These are phyloP conservation scores for Meles meles DNA, from an alignment of 2,113 vertebrate genomes.

Conservation along the genomic window DNA sequence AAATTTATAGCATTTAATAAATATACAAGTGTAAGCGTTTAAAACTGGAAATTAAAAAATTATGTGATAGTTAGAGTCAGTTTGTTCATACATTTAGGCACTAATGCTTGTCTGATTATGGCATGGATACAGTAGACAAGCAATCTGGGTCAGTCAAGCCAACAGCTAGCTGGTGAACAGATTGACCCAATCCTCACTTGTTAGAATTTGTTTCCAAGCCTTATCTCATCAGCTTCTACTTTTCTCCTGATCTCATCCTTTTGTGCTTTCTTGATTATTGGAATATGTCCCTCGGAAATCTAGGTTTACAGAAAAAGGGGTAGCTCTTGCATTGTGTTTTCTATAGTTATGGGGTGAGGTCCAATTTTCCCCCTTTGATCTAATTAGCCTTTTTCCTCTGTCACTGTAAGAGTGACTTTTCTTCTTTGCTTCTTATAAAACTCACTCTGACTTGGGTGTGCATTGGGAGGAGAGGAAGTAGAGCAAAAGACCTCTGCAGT, in stretches of 20 bases:
- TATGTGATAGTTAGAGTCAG: neutral
- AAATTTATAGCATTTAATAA: neutral
- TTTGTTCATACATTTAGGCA: neutral
- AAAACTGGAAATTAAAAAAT: neutral
- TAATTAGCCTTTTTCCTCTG: conserved; percentile 37
- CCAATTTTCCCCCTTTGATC: neutral
- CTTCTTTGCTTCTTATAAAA: neutral
- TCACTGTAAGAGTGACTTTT: neutral
- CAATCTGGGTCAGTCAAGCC: neutral
- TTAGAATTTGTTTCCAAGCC: neutral
- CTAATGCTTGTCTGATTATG: neutral
- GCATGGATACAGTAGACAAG: neutral
- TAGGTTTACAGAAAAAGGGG: neutral
- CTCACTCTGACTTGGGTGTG: neutral
- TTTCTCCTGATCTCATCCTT: conserved; percentile 13
- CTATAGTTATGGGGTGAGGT: neutral
- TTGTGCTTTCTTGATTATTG: neutral
- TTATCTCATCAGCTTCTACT: neutral
- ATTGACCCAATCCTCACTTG: neutral
- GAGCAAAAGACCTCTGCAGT: neutral
- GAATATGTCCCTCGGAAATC: neutral
- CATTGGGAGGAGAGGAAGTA: neutral
- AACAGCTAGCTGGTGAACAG: neutral
- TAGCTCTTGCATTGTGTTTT: neutral
- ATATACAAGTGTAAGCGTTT: conserved; percentile 17